Evolutionary conservation across 1,140 invertebrate genomes (phyloP).

Genomic region (Druon quercuslanigerum): DNA sequence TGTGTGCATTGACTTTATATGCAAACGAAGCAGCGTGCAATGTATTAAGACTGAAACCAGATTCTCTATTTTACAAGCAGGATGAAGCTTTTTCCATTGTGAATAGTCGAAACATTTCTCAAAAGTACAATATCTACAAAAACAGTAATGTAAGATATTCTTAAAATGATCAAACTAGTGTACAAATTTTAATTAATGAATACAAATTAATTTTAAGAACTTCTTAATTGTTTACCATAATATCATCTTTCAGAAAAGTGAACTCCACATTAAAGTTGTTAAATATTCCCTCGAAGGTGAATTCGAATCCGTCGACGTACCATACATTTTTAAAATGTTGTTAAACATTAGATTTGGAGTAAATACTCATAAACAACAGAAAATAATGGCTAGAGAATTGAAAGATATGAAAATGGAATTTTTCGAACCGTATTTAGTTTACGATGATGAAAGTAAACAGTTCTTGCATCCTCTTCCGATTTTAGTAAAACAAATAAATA

Average conservation of each 20-base stretch:
- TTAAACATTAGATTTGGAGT: constrained; percentile 77
- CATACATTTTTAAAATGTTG: constrained; percentile 72
- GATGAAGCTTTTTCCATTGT: constrained; percentile 73
- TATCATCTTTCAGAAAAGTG: constrained; percentile 68
- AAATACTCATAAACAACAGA: constrained; percentile 75
- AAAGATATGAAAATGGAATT: constrained; percentile 76
- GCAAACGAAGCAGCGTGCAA: constrained; percentile 76
- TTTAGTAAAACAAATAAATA: constrained; percentile 67
- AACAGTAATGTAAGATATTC: constrained; percentile 63
- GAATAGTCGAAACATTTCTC: constrained; percentile 74
- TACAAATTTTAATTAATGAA: constrained; percentile 33
- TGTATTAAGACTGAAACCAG: constrained; percentile 71
- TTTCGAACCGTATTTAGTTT: constrained; percentile 78
- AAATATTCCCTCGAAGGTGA: constrained; percentile 68
- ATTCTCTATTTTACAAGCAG: constrained; percentile 77
- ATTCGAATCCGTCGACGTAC: constrained; percentile 70
- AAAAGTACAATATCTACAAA: constrained; percentile 75
- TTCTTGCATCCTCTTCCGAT: constrained; percentile 79
- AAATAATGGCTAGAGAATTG: constrained; percentile 75
- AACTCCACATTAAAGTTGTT: constrained; percentile 72
- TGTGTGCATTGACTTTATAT: constrained; percentile 81
- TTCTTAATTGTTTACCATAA: constrained; percentile 9
- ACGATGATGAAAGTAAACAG: constrained; percentile 69
- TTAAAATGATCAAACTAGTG: constrained; percentile 6
- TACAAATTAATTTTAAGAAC: constrained; percentile 9